Evolutionary conservation across 2,797 vertebrate species (phyloP).

Genomic region (Meda fulgida): DNA sequence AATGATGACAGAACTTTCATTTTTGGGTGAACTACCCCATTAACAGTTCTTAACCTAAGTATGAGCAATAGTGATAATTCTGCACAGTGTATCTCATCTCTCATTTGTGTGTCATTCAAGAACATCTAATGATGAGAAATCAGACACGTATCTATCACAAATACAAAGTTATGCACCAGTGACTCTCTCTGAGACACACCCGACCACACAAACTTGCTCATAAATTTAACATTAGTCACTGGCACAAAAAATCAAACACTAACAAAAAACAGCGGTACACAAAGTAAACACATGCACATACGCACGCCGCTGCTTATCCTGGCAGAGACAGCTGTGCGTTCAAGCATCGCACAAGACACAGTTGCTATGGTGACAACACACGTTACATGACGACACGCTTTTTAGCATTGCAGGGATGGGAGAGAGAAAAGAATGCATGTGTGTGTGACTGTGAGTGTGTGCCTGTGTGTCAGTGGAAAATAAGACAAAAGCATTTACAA

Average conservation of each 20-base stretch:
- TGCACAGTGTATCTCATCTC: not conserved
- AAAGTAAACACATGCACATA: constrained; percentile 30
- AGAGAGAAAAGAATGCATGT: constrained; percentile 56
- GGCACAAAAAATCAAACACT: not conserved
- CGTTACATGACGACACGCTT: constrained; percentile 74
- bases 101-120: constrained; percentile 4
- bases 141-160: not conserved
- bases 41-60: not conserved
- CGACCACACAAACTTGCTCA: constrained; percentile 15
- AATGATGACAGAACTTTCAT: not conserved
- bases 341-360: constrained; percentile 73
- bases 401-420: constrained; percentile 71
- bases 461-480: constrained; percentile 36
- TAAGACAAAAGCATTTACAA: constrained; percentile 51
- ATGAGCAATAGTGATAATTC: not conserved
- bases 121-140: constrained; percentile 7
- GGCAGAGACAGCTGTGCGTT: constrained; percentile 73
- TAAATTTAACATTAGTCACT: not conserved
- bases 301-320: constrained; percentile 57
- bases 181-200: constrained; percentile 22
- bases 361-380: constrained; percentile 80
- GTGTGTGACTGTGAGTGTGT: constrained; percentile 30
- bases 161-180: not conserved
- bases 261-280: not conserved
- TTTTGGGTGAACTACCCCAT: not conserved